phyloP scores from a whole-genome alignment of 2,797 vertebrate species.

The Sebastes miniatus region DNA sequence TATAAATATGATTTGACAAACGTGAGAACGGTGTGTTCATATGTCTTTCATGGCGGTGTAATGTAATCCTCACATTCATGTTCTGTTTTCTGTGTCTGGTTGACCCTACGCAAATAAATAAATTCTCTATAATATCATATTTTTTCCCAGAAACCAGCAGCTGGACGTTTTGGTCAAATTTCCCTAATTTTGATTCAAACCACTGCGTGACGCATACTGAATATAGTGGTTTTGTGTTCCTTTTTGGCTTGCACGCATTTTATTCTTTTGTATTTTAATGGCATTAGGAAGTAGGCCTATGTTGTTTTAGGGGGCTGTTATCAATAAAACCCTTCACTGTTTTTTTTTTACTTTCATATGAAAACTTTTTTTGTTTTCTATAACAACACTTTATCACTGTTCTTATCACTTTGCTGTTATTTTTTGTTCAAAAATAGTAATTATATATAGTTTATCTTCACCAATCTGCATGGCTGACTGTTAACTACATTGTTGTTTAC shows the following conservation, averaged over 20 bases:
- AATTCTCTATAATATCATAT: background rate
- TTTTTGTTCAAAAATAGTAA: background rate
- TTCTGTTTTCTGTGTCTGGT: background rate
- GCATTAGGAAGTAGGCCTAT: background rate
- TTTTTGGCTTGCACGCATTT: background rate
- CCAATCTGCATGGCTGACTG: background rate
- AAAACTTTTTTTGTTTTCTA: background rate
- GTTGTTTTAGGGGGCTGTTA: background rate
- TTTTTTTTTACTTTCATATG: background rate
- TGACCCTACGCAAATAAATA: background rate
- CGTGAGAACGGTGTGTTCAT: background rate
- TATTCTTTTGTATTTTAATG: background rate
- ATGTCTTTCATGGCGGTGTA: background rate
- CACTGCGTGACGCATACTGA: background rate
- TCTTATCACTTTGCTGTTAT: background rate
- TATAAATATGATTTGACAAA: background rate
- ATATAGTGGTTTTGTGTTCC: background rate
- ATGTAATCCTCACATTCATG: background rate
- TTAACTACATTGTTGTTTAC: background rate
- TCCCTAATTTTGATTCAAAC: constrained; percentile 17
- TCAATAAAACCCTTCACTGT: background rate
- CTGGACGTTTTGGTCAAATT: constrained; percentile 3
- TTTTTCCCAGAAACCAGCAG: background rate
- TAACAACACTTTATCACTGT: background rate
- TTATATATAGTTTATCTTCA: background rate